Base-by-base conservation (phyloP, 2,797 vertebrate species). In the Oreortyx pictus region DNA sequence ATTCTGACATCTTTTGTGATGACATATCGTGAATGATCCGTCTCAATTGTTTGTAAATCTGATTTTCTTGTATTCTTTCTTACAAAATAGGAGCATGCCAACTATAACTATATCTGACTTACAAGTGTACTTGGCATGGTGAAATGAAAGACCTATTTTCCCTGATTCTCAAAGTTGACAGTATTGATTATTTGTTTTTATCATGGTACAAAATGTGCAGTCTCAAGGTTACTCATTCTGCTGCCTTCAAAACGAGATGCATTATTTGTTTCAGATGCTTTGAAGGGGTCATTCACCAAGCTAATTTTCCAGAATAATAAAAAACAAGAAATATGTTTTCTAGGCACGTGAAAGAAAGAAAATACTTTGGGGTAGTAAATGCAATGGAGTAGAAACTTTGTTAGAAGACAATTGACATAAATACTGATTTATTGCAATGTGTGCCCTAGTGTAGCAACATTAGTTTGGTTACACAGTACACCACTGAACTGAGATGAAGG, bases 231-330 rank as follows among this genome's bases (percentile, higher is more conserved):
- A 60, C 23, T 83, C 33, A 54, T 19, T 47, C 70, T 82, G 56
- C 37, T 92, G 74, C 56, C 77, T 93, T 81, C 78, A 79, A 86
- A 91, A 91, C n/a, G 54, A 70, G 88, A 37, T 46, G 41, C 41
- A 41, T 37, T 24, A n/a, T 31, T 31, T n/a, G 41, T 92, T 54
- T 82, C 89, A 82, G 89, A 91, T 81, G 29, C 67, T 88, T 74
- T 57, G 56, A 92, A 62, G 67, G 60, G 22, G 14, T 79, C 61
- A 89, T 79, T 86, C 14, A 33, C 14, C 86, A 89, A 95, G 11
- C 76, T 94, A 23, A 78, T 93, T 93, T 94, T 92, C 76, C 47
- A 73, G 60, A 39, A n/a, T 39, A 70, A 49, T 73, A 92, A 94
- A 57, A 19, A 78, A 33, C 14, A 85, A 85, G 54, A 90, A 82